phyloP scores from a whole-genome alignment of 2,797 vertebrate species.

The Pagetopsis macropterus region DNA sequence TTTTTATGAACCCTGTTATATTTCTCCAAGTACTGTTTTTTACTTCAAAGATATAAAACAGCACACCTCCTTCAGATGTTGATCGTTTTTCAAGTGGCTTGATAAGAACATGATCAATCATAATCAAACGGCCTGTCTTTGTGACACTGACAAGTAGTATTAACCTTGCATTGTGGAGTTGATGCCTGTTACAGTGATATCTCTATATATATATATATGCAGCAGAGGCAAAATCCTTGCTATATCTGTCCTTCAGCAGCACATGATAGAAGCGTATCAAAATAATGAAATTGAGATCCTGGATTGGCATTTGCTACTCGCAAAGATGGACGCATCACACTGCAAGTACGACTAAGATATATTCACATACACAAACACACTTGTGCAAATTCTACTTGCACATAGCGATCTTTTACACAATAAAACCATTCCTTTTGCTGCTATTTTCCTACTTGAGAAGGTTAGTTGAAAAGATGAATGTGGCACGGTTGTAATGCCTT shows the following conservation, averaged over 20 bases:
- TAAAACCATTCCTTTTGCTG: slow-evolving; percentile 4
- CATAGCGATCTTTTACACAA: slow-evolving; percentile 12
- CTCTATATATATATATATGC: slow-evolving; percentile 1
- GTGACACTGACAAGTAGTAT: slow-evolving; percentile 50
- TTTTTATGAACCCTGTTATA: slow-evolving; percentile 24
- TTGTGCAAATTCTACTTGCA: slow-evolving; percentile 8
- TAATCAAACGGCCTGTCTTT: slow-evolving; percentile 53
- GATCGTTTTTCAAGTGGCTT: slow-evolving; percentile 25
- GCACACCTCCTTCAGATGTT: slow-evolving; percentile 16
- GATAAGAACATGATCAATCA: slow-evolving; percentile 66
- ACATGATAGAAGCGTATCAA: slow-evolving; percentile 39
- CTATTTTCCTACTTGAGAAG: slow-evolving; percentile 25
- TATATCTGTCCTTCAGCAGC: slow-evolving; percentile 49
- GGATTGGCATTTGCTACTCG: slow-evolving; percentile 32
- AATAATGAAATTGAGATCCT: slow-evolving; percentile 27
- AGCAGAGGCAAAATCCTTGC: slow-evolving; percentile 24
- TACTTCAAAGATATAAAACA: slow-evolving; percentile 25
- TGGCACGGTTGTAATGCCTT: slow-evolving; percentile 28
- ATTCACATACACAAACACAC: slow-evolving; percentile 1
- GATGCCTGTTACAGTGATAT: slow-evolving; percentile 43
- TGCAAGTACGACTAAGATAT: slow-evolving; percentile 6
- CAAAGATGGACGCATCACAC: slow-evolving; percentile 35
- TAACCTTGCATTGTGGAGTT: slow-evolving; percentile 61
- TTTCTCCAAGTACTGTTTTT: slow-evolving; percentile 24
- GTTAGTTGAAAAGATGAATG: slow-evolving; percentile 44